Conservation (phyloP, 2,888 invertebrate species). For the Alloscopus bannaensis region DNA sequence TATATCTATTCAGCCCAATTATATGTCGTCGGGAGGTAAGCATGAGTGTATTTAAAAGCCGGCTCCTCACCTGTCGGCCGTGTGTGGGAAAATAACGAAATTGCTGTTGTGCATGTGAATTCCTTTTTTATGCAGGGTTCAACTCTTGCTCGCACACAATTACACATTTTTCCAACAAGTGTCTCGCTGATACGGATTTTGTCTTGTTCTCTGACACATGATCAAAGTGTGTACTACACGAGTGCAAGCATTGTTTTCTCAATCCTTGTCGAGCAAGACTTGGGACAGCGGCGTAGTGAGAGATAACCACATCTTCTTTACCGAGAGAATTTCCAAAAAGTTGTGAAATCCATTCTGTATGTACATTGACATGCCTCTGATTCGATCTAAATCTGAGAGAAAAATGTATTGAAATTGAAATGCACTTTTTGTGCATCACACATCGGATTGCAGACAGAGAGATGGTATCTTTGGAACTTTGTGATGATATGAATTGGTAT, state of each 20-base stretch:
- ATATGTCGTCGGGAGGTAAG: background rate
- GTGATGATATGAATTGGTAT: no score
- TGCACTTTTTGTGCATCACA: no score
- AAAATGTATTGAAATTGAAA: no score
- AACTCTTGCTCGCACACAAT: background rate
- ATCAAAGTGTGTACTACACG: background rate
- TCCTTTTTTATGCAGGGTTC: background rate
- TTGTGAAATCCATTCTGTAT: slow-evolving; percentile 32
- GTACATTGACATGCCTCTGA: no score
- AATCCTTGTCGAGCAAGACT: background rate
- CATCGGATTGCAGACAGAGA: no score
- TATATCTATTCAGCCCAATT: background rate
- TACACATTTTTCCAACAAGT: slow-evolving; percentile 3
- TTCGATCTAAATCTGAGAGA: no score
- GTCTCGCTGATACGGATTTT: background rate
- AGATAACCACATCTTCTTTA: slow-evolving; percentile 25
- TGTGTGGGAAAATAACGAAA: slow-evolving; percentile 41
- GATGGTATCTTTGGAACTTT: no score
- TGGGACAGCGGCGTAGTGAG: background rate
- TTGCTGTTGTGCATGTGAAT: background rate
- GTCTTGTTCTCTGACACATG: background rate
- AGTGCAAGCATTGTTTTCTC: background rate
- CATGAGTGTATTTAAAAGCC: background rate
- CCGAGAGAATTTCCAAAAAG: slow-evolving; percentile 20
- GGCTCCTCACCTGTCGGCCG: background rate